A percentile compares a stretch with the other conserved stretches of the same genome.
Conservation (phyloP, 37 sponge, comb jelly and placozoan genomes). For the Haliclona indistincta region DNA sequence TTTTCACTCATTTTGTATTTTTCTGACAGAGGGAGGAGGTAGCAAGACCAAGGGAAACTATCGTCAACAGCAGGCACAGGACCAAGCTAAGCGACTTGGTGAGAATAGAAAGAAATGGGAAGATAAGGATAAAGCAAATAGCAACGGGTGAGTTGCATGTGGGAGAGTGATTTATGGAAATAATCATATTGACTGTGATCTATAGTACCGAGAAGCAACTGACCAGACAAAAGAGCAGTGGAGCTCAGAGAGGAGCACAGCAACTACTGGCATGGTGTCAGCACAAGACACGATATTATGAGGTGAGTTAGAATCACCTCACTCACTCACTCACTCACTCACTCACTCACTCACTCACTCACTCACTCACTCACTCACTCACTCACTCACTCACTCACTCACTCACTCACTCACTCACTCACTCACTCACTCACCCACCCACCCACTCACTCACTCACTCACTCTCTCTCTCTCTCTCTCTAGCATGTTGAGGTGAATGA, state of each 20-base stretch:
- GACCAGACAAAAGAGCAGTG: constrained; percentile 55
- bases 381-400: background rate
- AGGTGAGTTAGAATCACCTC: constrained; percentile 30
- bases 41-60: no score
- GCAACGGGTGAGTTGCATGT: constrained; percentile 35
- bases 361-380: background rate
- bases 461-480: no score
- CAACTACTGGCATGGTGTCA: constrained; percentile 84
- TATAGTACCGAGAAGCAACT: constrained; percentile 10
- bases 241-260: constrained; percentile 55
- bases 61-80: constrained; percentile 44
- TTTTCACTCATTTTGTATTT: background rate
- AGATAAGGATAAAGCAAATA: constrained; percentile 44
- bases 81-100: constrained; percentile 28
- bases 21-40: no score
- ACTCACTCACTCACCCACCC: no score
- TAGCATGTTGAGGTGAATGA: constrained; percentile 85
- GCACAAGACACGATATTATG: constrained; percentile 75
- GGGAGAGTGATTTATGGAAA: background rate
- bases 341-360: background rate
- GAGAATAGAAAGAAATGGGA: constrained; percentile 50
- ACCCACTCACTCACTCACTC: no score
- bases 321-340: background rate
- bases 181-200: background rate
- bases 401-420: background rate